Evolutionary conservation across 2,113 vertebrate genomes (phyloP).

Genomic region (Carollia perspicillata): DNA sequence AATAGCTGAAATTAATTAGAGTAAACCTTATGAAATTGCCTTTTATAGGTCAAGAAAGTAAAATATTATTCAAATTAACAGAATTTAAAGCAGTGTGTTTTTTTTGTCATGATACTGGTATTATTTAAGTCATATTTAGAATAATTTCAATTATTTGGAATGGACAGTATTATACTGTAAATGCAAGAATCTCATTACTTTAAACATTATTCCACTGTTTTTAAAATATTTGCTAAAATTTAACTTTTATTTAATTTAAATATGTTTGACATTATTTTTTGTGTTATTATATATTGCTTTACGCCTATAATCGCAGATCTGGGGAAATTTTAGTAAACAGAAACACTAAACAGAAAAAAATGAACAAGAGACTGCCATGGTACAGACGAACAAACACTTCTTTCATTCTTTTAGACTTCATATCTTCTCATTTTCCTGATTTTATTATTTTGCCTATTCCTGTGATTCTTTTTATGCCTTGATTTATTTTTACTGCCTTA

Average conservation of each 20-base stretch:
- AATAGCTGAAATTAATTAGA: background rate
- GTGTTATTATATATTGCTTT: background rate
- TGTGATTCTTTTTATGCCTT: background rate
- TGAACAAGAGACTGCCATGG: accelerated
- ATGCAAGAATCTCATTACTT: background rate
- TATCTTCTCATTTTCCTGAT: background rate
- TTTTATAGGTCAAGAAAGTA: background rate
- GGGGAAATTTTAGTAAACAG: background rate
- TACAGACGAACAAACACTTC: background rate
- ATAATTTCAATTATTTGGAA: background rate
- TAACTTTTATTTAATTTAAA: background rate
- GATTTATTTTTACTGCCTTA: background rate
- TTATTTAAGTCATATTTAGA: background rate
- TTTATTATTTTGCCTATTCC: background rate
- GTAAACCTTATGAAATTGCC: background rate
- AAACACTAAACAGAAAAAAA: background rate
- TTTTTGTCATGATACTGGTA: background rate
- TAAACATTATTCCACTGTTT: background rate
- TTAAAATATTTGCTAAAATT: background rate
- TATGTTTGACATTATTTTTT: background rate
- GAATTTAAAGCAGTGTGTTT: background rate
- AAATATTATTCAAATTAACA: background rate
- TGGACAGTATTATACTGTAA: background rate
- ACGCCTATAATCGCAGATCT: background rate
- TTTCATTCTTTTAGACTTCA: background rate